A percentile compares a stretch with the other conserved stretches of the same genome.
Conservation (phyloP, 2,888 invertebrate species). For the Pherbina coryleti region DNA sequence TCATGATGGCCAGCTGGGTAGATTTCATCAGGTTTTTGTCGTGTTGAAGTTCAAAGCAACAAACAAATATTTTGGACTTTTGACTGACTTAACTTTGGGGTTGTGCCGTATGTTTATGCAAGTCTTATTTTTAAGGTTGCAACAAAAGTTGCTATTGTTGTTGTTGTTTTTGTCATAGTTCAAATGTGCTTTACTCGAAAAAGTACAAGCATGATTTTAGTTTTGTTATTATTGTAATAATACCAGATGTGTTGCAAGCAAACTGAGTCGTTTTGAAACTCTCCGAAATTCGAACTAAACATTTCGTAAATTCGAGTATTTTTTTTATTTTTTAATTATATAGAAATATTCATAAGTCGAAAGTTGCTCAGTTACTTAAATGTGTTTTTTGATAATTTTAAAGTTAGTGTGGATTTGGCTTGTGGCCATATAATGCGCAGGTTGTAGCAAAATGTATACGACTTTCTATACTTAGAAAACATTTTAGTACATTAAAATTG, state of each 20-base stretch:
- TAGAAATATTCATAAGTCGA: too few species aligned
- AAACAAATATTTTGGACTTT: neutral
- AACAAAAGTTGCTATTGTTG: too few species aligned
- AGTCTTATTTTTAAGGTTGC: neutral
- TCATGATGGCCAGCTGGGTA: neutral
- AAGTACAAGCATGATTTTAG: neutral
- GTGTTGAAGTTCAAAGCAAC: neutral
- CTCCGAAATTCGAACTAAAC: neutral
- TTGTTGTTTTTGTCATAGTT: neutral
- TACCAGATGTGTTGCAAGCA: neutral
- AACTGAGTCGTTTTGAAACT: neutral
- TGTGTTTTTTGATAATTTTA: too few species aligned
- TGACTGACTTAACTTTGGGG: neutral
- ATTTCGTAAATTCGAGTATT: too few species aligned
- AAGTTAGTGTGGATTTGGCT: too few species aligned
- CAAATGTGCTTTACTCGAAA: neutral
- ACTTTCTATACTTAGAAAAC: too few species aligned
- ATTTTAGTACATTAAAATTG: too few species aligned
- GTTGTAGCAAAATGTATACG: too few species aligned
- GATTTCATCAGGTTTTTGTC: neutral
- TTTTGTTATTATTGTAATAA: neutral
- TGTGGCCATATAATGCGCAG: too few species aligned
- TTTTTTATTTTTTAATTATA: too few species aligned
- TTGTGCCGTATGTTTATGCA: too few species aligned
- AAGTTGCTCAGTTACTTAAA: too few species aligned